Evolutionary conservation across 2,888 invertebrate genomes (phyloP), one percentile per base, ranked within the genome.

Genomic region (Erebia palarica): DNA sequence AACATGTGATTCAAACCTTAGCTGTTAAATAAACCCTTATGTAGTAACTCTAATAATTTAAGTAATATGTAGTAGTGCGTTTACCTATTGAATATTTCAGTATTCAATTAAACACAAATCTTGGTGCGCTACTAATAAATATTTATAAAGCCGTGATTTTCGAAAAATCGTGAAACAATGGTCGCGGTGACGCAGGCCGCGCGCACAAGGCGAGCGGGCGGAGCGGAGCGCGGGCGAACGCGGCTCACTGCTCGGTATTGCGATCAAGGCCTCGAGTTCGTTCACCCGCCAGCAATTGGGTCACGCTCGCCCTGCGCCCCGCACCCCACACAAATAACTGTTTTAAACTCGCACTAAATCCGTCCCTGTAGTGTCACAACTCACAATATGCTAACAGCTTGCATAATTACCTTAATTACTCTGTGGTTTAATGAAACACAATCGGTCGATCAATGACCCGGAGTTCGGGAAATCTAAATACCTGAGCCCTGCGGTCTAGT

Each of bases 241-340:
- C 79, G 71, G 59, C 78, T 80, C 83, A 82, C 80, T 78, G 74
- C 77, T 80, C 85, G 81, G 87, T 89, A 93, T 92, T 92, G 93
- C 93, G 93, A 93, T 92, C 93, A 93, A 92, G 93, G 93, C 92
- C 92, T 80, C 85, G 83, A 86, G 93, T 90, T 92, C 92, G 92
- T 93, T 92, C 91, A 92, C 92, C 92, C 88, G 82, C 79, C 77
- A 75, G 82, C 89, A 92, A 92, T 87, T 91, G 82, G 92, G 92
- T 92, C 92, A 90, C 86, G 87, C 89, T 84, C 83, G 83, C 82
- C 68, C 60, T 14, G 49, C 84, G 82, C 83, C 82, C 81, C 86
- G 78, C 84, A 68, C 71, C 74, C 82, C 87, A 86, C 87, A 85
- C 87, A 86, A 89, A 89, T 89, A 90, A 88, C 90, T 87, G 88